Evolutionary conservation across 2,113 vertebrate genomes (phyloP).

Genomic region (Scolopax mira): DNA sequence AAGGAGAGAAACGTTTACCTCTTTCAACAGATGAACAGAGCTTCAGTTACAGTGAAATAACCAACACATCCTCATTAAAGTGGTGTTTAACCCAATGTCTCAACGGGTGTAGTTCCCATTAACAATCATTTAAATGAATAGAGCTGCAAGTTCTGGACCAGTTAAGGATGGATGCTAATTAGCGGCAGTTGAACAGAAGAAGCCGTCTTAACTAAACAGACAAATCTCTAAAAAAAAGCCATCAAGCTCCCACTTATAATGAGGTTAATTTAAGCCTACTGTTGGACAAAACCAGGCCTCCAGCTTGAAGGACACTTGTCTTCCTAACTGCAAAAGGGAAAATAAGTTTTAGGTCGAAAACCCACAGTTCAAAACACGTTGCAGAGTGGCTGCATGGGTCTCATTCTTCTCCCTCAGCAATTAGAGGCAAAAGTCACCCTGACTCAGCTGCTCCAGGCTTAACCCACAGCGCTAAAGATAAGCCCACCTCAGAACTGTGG

Average conservation of each 20-base stretch:
- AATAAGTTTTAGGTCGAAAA: background rate
- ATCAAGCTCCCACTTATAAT: slow-evolving; percentile 38
- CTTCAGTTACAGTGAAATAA: slow-evolving; percentile 47
- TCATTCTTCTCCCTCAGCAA: background rate
- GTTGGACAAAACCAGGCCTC: slow-evolving; percentile 46
- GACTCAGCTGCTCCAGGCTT: background rate
- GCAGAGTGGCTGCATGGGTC: background rate
- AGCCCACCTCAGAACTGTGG: background rate
- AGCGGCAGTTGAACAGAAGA: slow-evolving; percentile 52
- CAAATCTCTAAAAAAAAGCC: slow-evolving; percentile 46
- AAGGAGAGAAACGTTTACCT: background rate
- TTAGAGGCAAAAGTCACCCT: background rate
- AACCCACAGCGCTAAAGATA: background rate
- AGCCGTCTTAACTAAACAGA: slow-evolving; percentile 53
- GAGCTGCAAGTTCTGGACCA: slow-evolving; percentile 29
- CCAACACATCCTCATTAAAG: slow-evolving; percentile 47
- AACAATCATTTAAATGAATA: slow-evolving; percentile 55
- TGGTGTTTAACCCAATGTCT: slow-evolving; percentile 52
- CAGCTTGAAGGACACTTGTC: background rate
- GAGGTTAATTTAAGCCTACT: slow-evolving; percentile 65
- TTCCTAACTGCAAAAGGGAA: background rate
- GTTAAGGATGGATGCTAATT: slow-evolving; percentile 66
- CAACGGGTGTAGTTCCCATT: slow-evolving; percentile 23
- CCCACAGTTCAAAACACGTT: background rate
- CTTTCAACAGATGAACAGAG: background rate